Percentiles rank a stretch among this genome's conserved stretches.
These are phyloP conservation scores for Merluccius polli DNA, from an alignment of 2,797 vertebrate species.

Conservation along the genomic window DNA sequence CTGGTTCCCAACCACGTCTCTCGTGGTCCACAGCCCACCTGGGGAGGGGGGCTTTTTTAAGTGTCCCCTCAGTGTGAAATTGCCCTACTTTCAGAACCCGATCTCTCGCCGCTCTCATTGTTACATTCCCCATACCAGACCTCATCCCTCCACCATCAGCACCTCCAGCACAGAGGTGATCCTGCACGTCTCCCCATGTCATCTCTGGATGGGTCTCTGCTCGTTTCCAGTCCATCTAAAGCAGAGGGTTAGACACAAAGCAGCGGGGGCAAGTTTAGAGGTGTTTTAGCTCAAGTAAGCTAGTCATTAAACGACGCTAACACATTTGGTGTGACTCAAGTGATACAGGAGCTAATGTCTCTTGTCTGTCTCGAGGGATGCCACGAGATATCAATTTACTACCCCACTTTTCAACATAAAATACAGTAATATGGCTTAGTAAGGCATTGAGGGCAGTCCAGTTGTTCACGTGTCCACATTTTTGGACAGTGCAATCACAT, in stretches of 20 bases:
- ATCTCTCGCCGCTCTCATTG: slow-evolving; percentile 76
- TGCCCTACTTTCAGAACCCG: slow-evolving; percentile 94
- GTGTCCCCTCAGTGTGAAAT: slow-evolving; percentile 66
- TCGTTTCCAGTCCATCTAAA: slow-evolving; percentile 11
- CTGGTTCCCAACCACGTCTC: not conserved
- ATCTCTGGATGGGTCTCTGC: slow-evolving; percentile 29
- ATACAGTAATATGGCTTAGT: not conserved
- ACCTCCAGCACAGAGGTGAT: slow-evolving; percentile 46
- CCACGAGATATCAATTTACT: too few relatives aligned
- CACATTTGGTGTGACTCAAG: not conserved
- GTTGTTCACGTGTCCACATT: not conserved
- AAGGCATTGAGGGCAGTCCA: not conserved
- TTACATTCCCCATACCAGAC: slow-evolving; percentile 50
- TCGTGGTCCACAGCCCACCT: slow-evolving; percentile 57
- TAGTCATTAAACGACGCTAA: not conserved
- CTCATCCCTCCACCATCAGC: slow-evolving; percentile 46
- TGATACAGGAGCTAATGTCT: not conserved
- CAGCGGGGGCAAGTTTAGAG: not conserved
- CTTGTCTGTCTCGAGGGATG: not conserved
- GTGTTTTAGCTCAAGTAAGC: not conserved
- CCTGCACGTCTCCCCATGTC: slow-evolving; percentile 53
- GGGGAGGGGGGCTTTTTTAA: slow-evolving; percentile 65
- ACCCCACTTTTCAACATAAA: too few relatives aligned
- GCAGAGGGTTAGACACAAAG: slow-evolving; percentile 60
- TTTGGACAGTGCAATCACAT: not conserved